A percentile compares a stretch with the other conserved stretches of the same genome.
Evolutionary conservation across 2,113 vertebrate species (phyloP).

Genomic region (Cricetomys ansorgei): DNA sequence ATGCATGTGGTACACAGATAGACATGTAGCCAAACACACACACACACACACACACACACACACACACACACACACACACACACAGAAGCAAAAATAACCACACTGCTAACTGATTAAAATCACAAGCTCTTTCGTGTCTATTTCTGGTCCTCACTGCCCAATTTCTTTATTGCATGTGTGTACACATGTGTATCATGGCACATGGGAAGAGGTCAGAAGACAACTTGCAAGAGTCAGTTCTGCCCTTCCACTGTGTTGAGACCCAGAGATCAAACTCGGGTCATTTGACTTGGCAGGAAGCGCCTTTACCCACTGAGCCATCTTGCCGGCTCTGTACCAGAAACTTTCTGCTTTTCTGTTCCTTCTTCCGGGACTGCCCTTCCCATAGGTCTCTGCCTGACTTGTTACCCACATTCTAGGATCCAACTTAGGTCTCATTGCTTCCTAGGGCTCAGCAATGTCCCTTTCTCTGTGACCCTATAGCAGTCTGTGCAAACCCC

Average conservation of each 20-base stretch:
- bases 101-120: neutral
- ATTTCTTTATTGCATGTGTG: neutral
- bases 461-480: neutral
- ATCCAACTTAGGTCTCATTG: neutral
- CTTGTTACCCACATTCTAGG: slow-evolving; percentile 23
- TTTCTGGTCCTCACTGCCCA: neutral
- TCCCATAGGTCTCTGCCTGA: neutral
- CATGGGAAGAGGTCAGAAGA: neutral
- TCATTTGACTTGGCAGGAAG: no score
- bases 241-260: neutral
- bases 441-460: neutral
- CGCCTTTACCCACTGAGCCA: neutral
- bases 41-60: neutral
- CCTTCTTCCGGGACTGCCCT: neutral
- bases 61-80: neutral
- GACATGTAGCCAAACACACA: neutral
- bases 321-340: neutral
- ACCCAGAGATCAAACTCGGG: neutral
- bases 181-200: neutral
- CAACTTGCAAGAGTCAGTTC: neutral
- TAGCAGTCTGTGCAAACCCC: neutral
- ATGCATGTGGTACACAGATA: neutral
- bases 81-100: neutral
- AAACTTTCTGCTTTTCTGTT: neutral
- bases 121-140: neutral